A percentile compares a stretch with the other conserved stretches of the same genome.
These are phyloP conservation scores for Gandaritis pyraliata DNA, from an alignment of 2,888 invertebrate species.

Conservation along the genomic window DNA sequence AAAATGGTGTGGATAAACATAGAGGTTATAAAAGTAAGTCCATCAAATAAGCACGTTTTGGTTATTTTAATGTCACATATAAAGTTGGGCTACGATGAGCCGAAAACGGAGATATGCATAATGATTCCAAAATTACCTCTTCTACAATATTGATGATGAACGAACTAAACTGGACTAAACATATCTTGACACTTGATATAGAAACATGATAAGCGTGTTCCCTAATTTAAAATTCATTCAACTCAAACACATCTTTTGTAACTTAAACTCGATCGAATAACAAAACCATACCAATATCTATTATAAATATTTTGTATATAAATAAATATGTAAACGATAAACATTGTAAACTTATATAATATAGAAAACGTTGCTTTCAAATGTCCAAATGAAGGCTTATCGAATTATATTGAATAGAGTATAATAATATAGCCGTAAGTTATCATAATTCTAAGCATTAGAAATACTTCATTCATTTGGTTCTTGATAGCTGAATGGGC, in stretches of 20 bases:
- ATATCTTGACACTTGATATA: slow-evolving; percentile 19
- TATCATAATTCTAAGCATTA: slow-evolving; percentile 10
- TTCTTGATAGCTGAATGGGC: slow-evolving; percentile 24
- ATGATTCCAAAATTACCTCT: too few species aligned
- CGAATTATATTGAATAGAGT: slow-evolving; percentile 20
- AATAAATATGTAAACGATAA: slow-evolving; percentile 7
- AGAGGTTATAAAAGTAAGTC: too few species aligned
- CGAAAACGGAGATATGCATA: too few species aligned
- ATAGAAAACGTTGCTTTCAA: slow-evolving; percentile 14
- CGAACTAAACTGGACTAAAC: neutral
- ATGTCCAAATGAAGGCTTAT: slow-evolving; percentile 21
- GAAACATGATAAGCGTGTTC: slow-evolving; percentile 51
- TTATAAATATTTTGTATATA: slow-evolving; percentile 42
- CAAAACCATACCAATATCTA: slow-evolving; percentile 32
- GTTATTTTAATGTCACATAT: too few species aligned
- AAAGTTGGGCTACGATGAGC: too few species aligned
- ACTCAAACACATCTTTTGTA: slow-evolving; percentile 61
- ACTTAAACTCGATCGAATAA: slow-evolving; percentile 55
- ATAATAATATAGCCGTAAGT: slow-evolving; percentile 18
- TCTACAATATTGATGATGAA: neutral
- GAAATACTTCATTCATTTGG: slow-evolving; percentile 16
- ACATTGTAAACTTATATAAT: neutral
- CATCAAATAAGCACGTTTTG: too few species aligned
- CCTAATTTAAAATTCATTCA: slow-evolving; percentile 59
- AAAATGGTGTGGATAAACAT: too few species aligned